phyloP scores from a whole-genome alignment of 2,113 vertebrate genomes.

The Hystrix brachyura region DNA sequence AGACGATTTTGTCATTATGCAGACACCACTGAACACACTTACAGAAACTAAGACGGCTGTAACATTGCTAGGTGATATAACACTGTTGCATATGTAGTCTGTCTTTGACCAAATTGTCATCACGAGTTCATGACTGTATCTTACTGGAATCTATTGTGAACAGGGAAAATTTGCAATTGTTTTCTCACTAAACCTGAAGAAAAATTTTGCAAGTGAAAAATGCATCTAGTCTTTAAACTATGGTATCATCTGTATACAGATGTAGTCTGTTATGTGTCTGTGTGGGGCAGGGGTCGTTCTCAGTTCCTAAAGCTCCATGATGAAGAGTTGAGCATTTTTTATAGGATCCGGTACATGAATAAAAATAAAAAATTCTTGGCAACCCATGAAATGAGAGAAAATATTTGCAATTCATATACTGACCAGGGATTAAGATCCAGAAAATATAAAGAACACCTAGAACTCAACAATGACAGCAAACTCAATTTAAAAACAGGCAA shows the following conservation, averaged over 20 bases:
- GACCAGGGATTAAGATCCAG: background rate
- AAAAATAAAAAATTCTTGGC: constrained; percentile 60
- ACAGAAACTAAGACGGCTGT: background rate
- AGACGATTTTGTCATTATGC: background rate
- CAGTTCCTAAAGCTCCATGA: constrained; percentile 20
- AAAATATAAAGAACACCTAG: constrained; percentile 38
- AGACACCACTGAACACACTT: background rate
- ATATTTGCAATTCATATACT: constrained; percentile 11
- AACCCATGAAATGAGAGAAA: constrained; percentile 46
- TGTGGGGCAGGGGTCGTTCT: background rate
- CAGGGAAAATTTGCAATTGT: constrained; percentile 33
- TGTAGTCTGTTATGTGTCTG: background rate
- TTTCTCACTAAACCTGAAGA: constrained; percentile 18
- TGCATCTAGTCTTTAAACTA: constrained; percentile 9
- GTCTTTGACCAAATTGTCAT: background rate
- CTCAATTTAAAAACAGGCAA: constrained; percentile 17
- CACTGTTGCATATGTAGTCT: background rate
- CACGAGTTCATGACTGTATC: background rate
- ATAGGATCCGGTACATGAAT: constrained; percentile 1
- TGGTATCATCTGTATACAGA: background rate
- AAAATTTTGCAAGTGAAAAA: constrained; percentile 32
- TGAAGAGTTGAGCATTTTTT: constrained; percentile 19
- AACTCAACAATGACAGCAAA: background rate
- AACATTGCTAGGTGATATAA: background rate
- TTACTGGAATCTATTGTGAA: constrained; percentile 34